Percentiles rank a stretch among this genome's conserved stretches.
These are phyloP conservation scores for Enteromius argenteus DNA, from an alignment of 2,797 vertebrate species.

Conservation along the genomic window DNA sequence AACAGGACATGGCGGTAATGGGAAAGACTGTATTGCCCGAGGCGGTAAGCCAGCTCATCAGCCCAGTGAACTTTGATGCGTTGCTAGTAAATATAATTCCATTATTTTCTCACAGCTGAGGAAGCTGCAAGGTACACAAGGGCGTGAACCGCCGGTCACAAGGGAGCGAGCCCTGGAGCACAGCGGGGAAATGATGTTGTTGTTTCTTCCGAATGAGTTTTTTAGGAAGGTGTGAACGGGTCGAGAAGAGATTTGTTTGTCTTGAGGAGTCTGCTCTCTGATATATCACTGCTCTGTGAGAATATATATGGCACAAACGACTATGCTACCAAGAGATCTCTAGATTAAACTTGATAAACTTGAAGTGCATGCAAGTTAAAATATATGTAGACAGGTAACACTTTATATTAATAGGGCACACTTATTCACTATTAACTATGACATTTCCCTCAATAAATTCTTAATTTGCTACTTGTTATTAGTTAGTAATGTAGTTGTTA, in stretches of 20 bases:
- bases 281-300: conserved; percentile 38
- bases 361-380: neutral
- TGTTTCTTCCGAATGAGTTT: conserved; percentile 75
- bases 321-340: neutral
- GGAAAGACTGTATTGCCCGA: conserved; percentile 82
- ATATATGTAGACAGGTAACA: neutral
- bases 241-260: conserved; percentile 47
- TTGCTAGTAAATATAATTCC: conserved; percentile 85
- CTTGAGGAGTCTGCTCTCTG: conserved; percentile 36
- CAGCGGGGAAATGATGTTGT: conserved; percentile 71
- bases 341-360: conserved; percentile 5
- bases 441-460: too few relatives aligned
- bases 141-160: conserved; percentile 61
- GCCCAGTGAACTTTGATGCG: conserved; percentile 82
- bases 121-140: conserved; percentile 75
- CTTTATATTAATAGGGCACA: too few relatives aligned
- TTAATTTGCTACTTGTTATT: too few relatives aligned
- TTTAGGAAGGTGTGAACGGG: conserved; percentile 56
- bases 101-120: conserved; percentile 88
- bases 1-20: conserved; percentile 84
- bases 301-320: conserved; percentile 8
- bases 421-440: too few relatives aligned
- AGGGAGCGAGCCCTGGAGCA: conserved; percentile 67
- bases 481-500: too few relatives aligned
- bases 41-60: conserved; percentile 82